A percentile compares a stretch with the other conserved stretches of the same genome.
These are phyloP conservation scores for Drosophila nigricruria DNA, from an alignment of 2,888 invertebrate genomes.

Conservation along the genomic window DNA sequence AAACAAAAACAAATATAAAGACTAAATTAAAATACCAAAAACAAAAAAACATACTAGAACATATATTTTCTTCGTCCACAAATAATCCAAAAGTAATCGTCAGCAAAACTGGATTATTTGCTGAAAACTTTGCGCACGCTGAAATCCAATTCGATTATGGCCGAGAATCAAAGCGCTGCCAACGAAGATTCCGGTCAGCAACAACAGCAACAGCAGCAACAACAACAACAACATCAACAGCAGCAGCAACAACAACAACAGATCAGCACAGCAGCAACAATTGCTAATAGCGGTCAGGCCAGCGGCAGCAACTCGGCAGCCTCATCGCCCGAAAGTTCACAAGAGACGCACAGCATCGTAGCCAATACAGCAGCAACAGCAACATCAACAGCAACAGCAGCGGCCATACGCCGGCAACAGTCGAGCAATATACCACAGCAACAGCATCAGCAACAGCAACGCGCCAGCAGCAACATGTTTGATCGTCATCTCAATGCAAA, in stretches of 20 bases:
- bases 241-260: slow-evolving; percentile 56
- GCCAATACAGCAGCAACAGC: slow-evolving; percentile 37
- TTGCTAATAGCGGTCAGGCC: slow-evolving; percentile 59
- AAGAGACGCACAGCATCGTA: slow-evolving; percentile 68
- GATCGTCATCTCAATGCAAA: slow-evolving; percentile 81
- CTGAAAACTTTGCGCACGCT: slow-evolving; percentile 84
- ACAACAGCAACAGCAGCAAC: slow-evolving; percentile 80
- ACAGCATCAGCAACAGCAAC: slow-evolving; percentile 40
- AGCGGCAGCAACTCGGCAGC: slow-evolving; percentile 74
- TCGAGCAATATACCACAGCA: slow-evolving; percentile 29
- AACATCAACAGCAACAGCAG: slow-evolving; percentile 31
- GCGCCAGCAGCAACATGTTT: slow-evolving; percentile 71
- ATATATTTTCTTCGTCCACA: slow-evolving; percentile 16
- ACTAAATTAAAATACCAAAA: slow-evolving; percentile 7
- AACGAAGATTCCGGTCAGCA: slow-evolving; percentile 85
- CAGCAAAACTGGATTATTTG: slow-evolving; percentile 84
- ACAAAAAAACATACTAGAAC: not conserved
- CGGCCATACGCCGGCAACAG: slow-evolving; percentile 44
- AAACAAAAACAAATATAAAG: slow-evolving; percentile 7
- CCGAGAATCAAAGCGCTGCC: slow-evolving; percentile 85
- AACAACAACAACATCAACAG: slow-evolving; percentile 78
- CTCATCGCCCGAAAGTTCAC: slow-evolving; percentile 81
- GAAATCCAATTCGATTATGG: slow-evolving; percentile 84
- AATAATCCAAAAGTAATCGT: slow-evolving; percentile 73
- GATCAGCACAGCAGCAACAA: slow-evolving; percentile 58